Base-by-base conservation (phyloP, 2,797 vertebrate genomes). In the Periparus ater region DNA sequence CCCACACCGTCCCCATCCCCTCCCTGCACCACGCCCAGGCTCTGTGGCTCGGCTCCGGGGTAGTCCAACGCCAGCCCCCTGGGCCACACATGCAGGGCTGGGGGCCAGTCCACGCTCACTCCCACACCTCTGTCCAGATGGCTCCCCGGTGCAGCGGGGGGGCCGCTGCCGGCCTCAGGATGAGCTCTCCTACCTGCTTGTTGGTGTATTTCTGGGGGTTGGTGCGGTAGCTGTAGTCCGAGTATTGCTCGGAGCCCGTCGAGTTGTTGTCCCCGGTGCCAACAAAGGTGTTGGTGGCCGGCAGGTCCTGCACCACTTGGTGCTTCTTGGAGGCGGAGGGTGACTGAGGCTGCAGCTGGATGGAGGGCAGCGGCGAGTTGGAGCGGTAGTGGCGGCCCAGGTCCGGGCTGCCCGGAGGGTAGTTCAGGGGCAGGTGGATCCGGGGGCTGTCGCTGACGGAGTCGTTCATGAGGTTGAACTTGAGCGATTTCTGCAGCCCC, bases 221-320 rank as follows among this genome's bases (percentile, higher is more conserved):
- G 98, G 99, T 98, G 98, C 99, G 99, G 98, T 99, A 99, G 99
- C 99, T 99, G 99, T 99, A 99, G 99, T 99, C 99, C 98, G 99
- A 99, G 98, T 99, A 99, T 98, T 99, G 99, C 98, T 99, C 99
- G 10, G 99, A 99, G 96, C 99, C 99, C 3, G 99, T 99, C 17
- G 99, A 99, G 97, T 98, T 99, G 98, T 98, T 99, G 98, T 99
- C 99, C 77, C 99, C 99, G 0, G 99, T 99, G 92, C 99, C 99
- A 97, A 99, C 99, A 77, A 99, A 99, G 89, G 99, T 99, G 98
- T 99, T 99, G 97, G 99, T 98, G 75, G 99, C 99, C 0, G 99
- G 99, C 91, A 99, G 98, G 97, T 99, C 99, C 98, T 99, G 99
- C 89, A 99, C 99, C 48, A 99, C 99, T 94, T 99, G 99, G 98